Percentiles rank a stretch among this genome's conserved stretches.
These are phyloP conservation scores for Arctocebus calabarensis DNA, from an alignment of 2,797 vertebrate genomes.

Conservation along the genomic window DNA sequence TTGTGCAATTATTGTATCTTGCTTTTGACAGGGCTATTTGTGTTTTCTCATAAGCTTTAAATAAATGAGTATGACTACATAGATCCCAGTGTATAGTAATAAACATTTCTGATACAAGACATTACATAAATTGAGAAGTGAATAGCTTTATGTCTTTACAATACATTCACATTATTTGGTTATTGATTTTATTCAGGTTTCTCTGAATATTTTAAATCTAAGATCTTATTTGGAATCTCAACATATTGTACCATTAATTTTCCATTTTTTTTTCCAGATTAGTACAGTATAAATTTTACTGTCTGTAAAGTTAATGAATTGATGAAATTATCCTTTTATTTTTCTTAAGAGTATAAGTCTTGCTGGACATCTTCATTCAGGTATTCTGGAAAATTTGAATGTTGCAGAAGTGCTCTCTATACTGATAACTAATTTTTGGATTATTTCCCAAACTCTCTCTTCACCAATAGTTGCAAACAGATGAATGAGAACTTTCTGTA, in stretches of 20 bases:
- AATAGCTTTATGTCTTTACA: background rate
- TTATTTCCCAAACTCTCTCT: background rate
- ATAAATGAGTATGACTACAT: background rate
- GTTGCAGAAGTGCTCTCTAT: background rate
- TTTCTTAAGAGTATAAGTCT: background rate
- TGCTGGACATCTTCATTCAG: background rate
- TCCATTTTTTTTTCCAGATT: background rate
- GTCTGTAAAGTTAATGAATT: background rate
- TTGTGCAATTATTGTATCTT: constrained; percentile 30
- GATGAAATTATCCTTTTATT: background rate
- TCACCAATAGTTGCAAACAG: background rate
- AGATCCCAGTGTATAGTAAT: background rate
- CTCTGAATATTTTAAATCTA: background rate
- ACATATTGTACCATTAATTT: background rate
- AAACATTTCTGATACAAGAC: constrained; percentile 1
- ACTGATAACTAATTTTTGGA: background rate
- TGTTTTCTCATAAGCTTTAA: constrained; percentile 30
- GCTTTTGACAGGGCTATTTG: background rate
- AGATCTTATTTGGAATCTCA: background rate
- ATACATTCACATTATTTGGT: background rate
- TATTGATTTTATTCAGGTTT: constrained; percentile 14
- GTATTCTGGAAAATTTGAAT: background rate
- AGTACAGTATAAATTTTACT: background rate
- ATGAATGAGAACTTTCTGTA: background rate
- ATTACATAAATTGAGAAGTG: background rate